phyloP scores from a whole-genome alignment of 2,797 vertebrate genomes.

The Melanotaenia maccullochi region DNA sequence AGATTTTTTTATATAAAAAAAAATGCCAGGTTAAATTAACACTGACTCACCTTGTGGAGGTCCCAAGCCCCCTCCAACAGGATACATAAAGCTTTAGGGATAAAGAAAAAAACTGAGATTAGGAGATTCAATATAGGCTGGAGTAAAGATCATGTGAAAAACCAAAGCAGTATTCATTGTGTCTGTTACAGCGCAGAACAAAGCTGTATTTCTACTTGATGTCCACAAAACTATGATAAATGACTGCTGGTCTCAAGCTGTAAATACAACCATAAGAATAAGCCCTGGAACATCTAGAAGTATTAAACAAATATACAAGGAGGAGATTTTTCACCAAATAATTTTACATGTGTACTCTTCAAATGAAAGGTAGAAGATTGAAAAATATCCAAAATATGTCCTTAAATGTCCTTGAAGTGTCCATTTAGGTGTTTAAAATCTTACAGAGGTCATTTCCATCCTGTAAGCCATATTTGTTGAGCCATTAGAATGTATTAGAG shows the following conservation, averaged over 20 bases:
- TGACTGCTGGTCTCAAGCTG: background rate
- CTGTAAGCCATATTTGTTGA: no score
- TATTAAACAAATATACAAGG: background rate
- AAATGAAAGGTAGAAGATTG: no score
- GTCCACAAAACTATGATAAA: background rate
- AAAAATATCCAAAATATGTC: no score
- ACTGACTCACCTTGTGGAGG: conserved; percentile 90
- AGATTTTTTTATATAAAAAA: background rate
- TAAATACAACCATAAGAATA: no score
- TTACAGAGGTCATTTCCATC: no score
- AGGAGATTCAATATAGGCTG: conserved; percentile 19
- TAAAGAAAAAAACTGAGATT: conserved; percentile 24
- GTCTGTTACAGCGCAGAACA: background rate
- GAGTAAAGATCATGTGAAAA: background rate
- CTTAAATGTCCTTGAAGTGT: no score
- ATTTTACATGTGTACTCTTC: no score
- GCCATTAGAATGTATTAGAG: no score
- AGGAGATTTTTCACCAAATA: no score
- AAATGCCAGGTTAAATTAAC: background rate
- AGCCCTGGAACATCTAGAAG: background rate
- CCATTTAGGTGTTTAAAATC: no score
- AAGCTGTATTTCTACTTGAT: background rate
- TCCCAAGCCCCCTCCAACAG: conserved; percentile 90
- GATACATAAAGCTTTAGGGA: conserved; percentile 92
- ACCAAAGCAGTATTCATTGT: background rate